Evolutionary conservation across 2,888 invertebrate species (phyloP).

Genomic region (Diplolepis rosae): DNA sequence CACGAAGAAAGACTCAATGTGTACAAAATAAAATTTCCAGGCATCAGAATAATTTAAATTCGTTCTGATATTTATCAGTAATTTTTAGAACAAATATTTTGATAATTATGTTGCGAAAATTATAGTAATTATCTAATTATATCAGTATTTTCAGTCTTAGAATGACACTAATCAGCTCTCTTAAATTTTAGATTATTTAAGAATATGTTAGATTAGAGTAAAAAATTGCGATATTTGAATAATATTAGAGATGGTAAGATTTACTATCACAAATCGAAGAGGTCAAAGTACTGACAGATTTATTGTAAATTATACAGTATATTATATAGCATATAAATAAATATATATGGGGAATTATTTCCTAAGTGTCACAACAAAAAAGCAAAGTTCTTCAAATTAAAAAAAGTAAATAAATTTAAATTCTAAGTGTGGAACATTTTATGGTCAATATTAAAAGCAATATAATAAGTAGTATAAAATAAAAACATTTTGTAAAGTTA

Average conservation of each 20-base stretch:
- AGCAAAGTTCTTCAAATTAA: too few relatives aligned
- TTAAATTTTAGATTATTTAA: not conserved
- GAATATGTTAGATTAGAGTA: not conserved
- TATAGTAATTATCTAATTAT: slow-evolving; percentile 5
- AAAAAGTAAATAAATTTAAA: too few relatives aligned
- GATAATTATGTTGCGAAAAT: not conserved
- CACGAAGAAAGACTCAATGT: not conserved
- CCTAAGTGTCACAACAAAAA: too few relatives aligned
- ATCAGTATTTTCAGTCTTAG: slow-evolving; percentile 16
- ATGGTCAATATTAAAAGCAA: too few relatives aligned
- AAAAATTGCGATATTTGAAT: not conserved
- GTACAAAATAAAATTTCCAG: not conserved
- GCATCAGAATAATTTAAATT: not conserved
- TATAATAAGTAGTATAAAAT: too few relatives aligned
- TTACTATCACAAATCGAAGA: not conserved
- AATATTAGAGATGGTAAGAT: not conserved
- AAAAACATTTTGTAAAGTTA: too few relatives aligned
- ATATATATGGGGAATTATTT: too few relatives aligned
- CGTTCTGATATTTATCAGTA: not conserved
- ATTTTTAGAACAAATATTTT: not conserved
- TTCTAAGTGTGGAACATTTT: too few relatives aligned
- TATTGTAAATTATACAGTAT: slow-evolving; percentile 53
- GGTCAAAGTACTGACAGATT: slow-evolving; percentile 44
- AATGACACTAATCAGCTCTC: slow-evolving; percentile 9
- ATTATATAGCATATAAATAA: slow-evolving; percentile 48